These are phyloP conservation scores for Argyresthia albistria DNA, from an alignment of 2,888 invertebrate genomes.

Conservation along the genomic window DNA sequence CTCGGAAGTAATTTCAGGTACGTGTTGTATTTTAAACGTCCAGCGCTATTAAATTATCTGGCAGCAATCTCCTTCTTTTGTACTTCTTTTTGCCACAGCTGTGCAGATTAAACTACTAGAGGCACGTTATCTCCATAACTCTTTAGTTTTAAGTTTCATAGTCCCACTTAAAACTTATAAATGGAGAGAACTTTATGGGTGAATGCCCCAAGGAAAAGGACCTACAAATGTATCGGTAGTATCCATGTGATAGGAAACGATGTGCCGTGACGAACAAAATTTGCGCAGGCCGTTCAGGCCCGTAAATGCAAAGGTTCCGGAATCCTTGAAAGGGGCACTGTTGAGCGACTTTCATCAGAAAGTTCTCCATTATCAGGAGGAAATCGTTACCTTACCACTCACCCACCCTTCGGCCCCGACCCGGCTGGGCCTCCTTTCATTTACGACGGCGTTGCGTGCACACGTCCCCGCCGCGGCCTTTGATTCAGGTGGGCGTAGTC, in stretches of 20 bases:
- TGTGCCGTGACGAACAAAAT: conserved; percentile 49
- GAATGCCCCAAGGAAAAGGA: conserved; percentile 24
- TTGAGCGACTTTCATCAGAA: conserved; percentile 64
- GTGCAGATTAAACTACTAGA: conserved; percentile 26
- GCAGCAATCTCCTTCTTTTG: conserved; percentile 35
- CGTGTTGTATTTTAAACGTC: conserved; percentile 48
- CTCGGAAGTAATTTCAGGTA: conserved; percentile 42
- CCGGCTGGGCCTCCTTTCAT: conserved; percentile 42
- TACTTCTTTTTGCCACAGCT: conserved; percentile 32
- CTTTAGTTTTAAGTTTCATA: conserved; percentile 24
- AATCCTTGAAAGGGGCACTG: conserved; percentile 61
- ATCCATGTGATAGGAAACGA: conserved; percentile 42
- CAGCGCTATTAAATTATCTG: conserved; percentile 44
- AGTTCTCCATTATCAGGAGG: conserved; percentile 68
- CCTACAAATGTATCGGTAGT: conserved; percentile 29
- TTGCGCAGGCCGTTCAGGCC: conserved; percentile 43
- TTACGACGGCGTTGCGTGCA: conserved; percentile 65
- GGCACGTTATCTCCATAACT: conserved; percentile 44
- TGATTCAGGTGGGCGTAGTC: conserved; percentile 66
- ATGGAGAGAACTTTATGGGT: conserved; percentile 21
- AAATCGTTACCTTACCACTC: conserved; percentile 53
- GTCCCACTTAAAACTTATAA: conserved; percentile 28
- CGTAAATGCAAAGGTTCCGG: conserved; percentile 56
- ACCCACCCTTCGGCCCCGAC: conserved; percentile 51
- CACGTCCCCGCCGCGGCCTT: conserved; percentile 54